Evolutionary conservation across 2,113 vertebrate genomes (phyloP).

Genomic region (Gymnorhina tibicen): DNA sequence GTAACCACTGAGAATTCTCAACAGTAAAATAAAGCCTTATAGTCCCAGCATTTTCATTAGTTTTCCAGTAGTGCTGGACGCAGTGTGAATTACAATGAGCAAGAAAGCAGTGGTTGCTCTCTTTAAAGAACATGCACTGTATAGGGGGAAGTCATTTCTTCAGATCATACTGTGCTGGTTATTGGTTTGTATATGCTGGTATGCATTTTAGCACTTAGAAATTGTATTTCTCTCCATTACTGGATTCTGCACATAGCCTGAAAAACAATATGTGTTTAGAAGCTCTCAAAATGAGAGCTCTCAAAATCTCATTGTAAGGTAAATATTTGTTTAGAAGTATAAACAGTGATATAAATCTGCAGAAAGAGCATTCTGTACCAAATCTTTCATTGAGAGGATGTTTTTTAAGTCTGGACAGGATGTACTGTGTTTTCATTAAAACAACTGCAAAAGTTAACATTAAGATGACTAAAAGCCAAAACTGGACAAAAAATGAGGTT

Average conservation of each 20-base stretch:
- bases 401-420: neutral
- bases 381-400: neutral
- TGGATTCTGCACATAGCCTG: neutral
- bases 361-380: neutral
- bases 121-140: constrained; percentile 46
- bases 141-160: constrained; percentile 23
- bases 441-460: neutral
- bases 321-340: constrained; percentile 42
- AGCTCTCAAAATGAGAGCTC: neutral
- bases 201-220: constrained; percentile 23
- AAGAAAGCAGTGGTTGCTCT: constrained; percentile 53
- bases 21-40: constrained; percentile 78
- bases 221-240: constrained; percentile 11
- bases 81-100: constrained; percentile 79
- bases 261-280: neutral
- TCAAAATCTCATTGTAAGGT: neutral
- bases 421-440: neutral
- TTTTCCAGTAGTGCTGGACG: constrained; percentile 72
- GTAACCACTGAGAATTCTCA: constrained; percentile 76
- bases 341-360: neutral
- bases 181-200: constrained; percentile 31
- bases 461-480: neutral
- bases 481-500: neutral
- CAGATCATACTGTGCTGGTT: constrained; percentile 27
- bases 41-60: constrained; percentile 80